Percentiles rank a stretch among this genome's conserved stretches.
Conservation (phyloP, 1,140 invertebrate genomes). For the Heliconius eleuchia region DNA sequence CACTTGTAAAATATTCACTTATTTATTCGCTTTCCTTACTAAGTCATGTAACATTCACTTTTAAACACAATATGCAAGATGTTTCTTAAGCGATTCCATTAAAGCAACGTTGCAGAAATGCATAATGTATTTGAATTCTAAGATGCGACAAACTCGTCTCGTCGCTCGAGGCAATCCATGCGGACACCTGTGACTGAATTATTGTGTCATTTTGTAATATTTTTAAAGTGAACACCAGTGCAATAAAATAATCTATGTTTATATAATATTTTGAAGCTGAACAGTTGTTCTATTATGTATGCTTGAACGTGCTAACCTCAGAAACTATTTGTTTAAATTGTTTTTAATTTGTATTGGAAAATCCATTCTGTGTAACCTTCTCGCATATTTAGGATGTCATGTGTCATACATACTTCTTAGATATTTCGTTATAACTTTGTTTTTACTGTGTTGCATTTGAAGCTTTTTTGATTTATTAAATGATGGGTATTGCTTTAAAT, state of each 20-base stretch:
- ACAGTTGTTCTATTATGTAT: too few relatives aligned
- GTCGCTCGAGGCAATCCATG: slow-evolving; percentile 18
- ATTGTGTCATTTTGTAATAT: slow-evolving; percentile 8
- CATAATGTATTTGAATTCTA: slow-evolving; percentile 26
- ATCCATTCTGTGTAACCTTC: too few relatives aligned
- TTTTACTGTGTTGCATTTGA: too few relatives aligned
- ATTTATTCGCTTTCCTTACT: not conserved
- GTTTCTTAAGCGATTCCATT: slow-evolving; percentile 20
- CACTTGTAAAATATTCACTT: not conserved
- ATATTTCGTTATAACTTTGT: too few relatives aligned
- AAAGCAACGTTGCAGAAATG: slow-evolving; percentile 24
- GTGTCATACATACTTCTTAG: too few relatives aligned
- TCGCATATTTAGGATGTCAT: too few relatives aligned
- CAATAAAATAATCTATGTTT: not conserved
- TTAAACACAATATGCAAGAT: not conserved
- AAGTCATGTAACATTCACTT: not conserved
- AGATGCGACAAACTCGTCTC: slow-evolving; percentile 24
- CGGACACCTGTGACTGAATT: slow-evolving; percentile 21
- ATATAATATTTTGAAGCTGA: too few relatives aligned
- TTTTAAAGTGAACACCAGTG: not conserved
- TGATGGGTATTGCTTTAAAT: too few relatives aligned
- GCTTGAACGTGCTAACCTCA: too few relatives aligned
- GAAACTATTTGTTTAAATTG: too few relatives aligned
- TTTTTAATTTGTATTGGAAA: too few relatives aligned
- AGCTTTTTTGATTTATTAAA: too few relatives aligned